Percentiles rank a stretch among this genome's conserved stretches.
Evolutionary conservation across 53 echinoderm and acorn worm genomes (phyloP).

Genomic region (Echinometra lucunter): DNA sequence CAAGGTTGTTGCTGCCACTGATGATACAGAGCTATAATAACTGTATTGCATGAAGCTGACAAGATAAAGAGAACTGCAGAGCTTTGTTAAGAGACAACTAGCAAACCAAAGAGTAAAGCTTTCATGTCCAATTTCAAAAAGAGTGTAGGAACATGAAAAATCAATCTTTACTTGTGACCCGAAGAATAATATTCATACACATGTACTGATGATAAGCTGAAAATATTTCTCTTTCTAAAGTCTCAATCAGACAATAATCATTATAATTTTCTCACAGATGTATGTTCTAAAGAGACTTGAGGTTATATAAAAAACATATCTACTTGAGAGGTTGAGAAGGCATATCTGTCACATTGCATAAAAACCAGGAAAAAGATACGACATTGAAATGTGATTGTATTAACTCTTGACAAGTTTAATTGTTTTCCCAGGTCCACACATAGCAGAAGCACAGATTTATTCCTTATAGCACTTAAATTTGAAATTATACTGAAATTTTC

Average conservation of each 20-base stretch:
- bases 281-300: neutral
- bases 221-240: no score
- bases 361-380: neutral
- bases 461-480: no score
- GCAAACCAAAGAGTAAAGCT: no score
- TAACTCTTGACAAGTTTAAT: no score
- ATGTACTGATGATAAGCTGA: no score
- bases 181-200: neutral
- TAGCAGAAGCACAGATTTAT: no score
- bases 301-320: neutral
- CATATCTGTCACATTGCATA: neutral
- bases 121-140: no score
- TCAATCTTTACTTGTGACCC: neutral
- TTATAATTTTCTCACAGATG: slow-evolving; percentile 33
- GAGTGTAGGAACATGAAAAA: no score
- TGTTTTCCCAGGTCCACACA: no score
- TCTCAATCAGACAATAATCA: no score
- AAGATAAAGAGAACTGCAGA: neutral
- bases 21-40: neutral
- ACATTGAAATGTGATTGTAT: neutral
- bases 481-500: neutral
- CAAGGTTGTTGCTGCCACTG: neutral
- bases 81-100: no score
- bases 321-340: neutral
- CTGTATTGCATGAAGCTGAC: neutral